Base-by-base conservation (phyloP, 2,888 invertebrate genomes). In the Acanthopleura granulata region DNA sequence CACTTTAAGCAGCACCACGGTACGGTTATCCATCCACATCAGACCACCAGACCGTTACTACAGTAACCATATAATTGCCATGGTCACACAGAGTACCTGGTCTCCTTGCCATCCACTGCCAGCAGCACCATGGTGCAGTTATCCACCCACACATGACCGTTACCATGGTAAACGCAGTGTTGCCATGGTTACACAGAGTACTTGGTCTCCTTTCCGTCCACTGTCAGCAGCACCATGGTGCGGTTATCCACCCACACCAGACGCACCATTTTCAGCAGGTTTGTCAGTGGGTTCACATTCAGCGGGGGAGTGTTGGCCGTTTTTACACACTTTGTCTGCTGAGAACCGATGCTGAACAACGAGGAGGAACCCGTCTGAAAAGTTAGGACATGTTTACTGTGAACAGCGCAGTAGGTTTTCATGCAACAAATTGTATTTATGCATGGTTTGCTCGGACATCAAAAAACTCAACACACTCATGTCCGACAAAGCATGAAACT, bases 261-360 rank as follows among this genome's bases (percentile, higher is more conserved):
- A 74, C 97, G 94, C 9, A 98, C 98, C 81, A 97, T 92, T 57
- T 96, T 93, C 91, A 97, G 95, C 0, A 97, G 96, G 92, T 97
- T 91, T 75, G 84, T 88, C 76, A 83, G 79, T 0, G 85, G 81
- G 29, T 84, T 84, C 49, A 85, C 81, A 70, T 83, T 75, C 71
- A 87, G 75, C 50, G 86, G 87, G 62, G 88, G 90, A 81, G 96
- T 97, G 3, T 90, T 86, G 92, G 97, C 97, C 72, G 97, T 96
- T 90, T 98, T 97, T 62, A 98, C 94, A 91, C 98, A 98, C 77
- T 96, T 95, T 0, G 98, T 98, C 91, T 98, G 98, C 9, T 97
- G 96, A 82, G 98, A 97, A 22, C 99, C 99, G 86, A 99, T 93
- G 0, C 98, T 99, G 92, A 99, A 98, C 94, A 99, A 95, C 74